Evolutionary conservation across 1,140 invertebrate genomes (phyloP), one percentile per base, ranked within the genome.

Genomic region (Heliconius congener): DNA sequence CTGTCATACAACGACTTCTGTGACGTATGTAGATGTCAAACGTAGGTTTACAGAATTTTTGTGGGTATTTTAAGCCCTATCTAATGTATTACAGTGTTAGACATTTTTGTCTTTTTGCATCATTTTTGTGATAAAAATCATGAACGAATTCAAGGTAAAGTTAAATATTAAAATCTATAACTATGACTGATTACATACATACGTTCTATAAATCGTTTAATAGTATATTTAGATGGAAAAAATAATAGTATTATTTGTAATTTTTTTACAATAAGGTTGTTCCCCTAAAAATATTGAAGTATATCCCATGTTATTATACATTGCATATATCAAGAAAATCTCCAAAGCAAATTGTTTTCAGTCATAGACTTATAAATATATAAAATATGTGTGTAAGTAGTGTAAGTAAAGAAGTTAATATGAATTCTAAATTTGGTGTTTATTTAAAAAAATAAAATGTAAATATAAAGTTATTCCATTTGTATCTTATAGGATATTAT

Each of bases 381-480:
- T 82, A 46, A 77, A 76, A 42, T 77, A 81, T 82, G 83, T 87
- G 80, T 86, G 87, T 80, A 85, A 86, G 80, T 86, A 88, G 84
- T 60, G 27, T 85, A 83, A 84, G 75, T 79, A 78, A 78, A 46
- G 4, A 60, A 55, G 23, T 71, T 75, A 19, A 74, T 77, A 81
- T 81, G 85, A 85, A 89, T 88, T 89, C 88, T 88, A 90, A 90
- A 88, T 90, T 84, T 86, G 83, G 80, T 81, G 73, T 85, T 76
- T 83, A 84, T 78, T 85, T 83, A 81, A 76, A 81, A 73, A 37
- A 42, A 46, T 23, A 79, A 42, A 71, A 57, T 82, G 81, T 93
- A 91, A 81, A 91, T 91, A 91, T 85, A 81, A 87, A 84, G 83
- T 87, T 84, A 88, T 84, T 90, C 83, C 42, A 82, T 92, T 91